Conservation (phyloP, 1,140 invertebrate genomes). For the Ostrea edulis region DNA sequence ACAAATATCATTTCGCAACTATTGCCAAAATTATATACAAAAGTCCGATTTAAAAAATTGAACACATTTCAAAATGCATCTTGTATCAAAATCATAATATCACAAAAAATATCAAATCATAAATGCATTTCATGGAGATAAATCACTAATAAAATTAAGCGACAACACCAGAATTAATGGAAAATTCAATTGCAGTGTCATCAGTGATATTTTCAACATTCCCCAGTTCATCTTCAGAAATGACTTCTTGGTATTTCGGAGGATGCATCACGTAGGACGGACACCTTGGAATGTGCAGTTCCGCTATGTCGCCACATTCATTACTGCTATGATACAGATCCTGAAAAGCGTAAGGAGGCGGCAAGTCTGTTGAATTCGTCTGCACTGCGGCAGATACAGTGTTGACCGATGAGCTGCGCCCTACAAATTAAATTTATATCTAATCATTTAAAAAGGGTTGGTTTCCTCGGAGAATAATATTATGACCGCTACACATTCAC, state of each 20-base stretch:
- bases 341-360: not conserved
- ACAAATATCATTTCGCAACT: no score
- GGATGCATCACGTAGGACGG: not conserved
- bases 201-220: not conserved
- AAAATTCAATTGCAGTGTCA: not conserved
- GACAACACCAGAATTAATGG: not conserved
- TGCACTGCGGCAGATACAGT: constrained; percentile 4
- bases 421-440: not conserved
- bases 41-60: no score
- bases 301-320: not conserved
- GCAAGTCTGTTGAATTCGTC: not conserved
- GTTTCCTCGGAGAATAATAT: no score
- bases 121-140: not conserved
- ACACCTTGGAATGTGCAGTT: not conserved
- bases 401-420: not conserved
- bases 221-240: not conserved
- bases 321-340: not conserved
- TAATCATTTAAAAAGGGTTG: no score
- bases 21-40: no score
- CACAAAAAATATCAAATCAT: not conserved
- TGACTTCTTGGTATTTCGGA: not conserved
- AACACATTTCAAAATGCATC: not conserved
- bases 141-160: not conserved
- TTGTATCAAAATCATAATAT: not conserved
- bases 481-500: no score